Base-by-base conservation (phyloP, 1,140 invertebrate genomes). In the Conopomorpha cramerella region DNA sequence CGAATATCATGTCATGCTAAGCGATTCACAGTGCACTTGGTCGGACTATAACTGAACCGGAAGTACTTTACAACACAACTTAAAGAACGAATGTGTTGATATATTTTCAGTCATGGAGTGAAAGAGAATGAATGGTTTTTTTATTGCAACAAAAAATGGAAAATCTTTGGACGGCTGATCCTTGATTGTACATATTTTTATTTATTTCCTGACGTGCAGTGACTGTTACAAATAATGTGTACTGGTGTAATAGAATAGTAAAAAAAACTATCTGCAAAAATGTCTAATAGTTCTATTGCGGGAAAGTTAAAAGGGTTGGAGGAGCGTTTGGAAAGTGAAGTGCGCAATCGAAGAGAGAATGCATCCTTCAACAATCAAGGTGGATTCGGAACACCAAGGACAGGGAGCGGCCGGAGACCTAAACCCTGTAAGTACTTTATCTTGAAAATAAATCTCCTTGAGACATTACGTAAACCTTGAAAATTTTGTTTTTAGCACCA, bases 201-300 rank as follows among this genome's bases (percentile, higher is more conserved):
- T n/a, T n/a, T n/a, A n/a, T n/a, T n/a, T n/a, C n/a, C n/a, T n/a
- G n/a, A n/a, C n/a, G 55, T 73, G 58, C 68, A 71, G 58, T 64
- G 64, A 68, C 55, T 53, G 45, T 56, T 50, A 41, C 59, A 61
- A 56, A 33, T 53, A 53, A 52, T 56, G 55, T 50, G 47, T 54
- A 54, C 55, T 71, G n/a, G 19, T 23, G 19, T 71, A 63, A 66
- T 70, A 71, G 70, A 59, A 55, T 58, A 49, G 38, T 47, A 52
- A 54, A 8, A 13, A 12, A 17, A 56, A 36, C 46, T 41, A 53
- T 50, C 57, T 43, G 43, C 43, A 52, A 74, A 53, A 62, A 74
- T 74, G 70, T 72, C 70, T 48, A 66, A 66, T 55, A 67, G 54
- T 54, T 60, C 67, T 45, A 64, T 74, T 45, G 70, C 72, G 41